Conservation (phyloP, 2,113 vertebrate genomes). For the Gymnobelideus leadbeateri region DNA sequence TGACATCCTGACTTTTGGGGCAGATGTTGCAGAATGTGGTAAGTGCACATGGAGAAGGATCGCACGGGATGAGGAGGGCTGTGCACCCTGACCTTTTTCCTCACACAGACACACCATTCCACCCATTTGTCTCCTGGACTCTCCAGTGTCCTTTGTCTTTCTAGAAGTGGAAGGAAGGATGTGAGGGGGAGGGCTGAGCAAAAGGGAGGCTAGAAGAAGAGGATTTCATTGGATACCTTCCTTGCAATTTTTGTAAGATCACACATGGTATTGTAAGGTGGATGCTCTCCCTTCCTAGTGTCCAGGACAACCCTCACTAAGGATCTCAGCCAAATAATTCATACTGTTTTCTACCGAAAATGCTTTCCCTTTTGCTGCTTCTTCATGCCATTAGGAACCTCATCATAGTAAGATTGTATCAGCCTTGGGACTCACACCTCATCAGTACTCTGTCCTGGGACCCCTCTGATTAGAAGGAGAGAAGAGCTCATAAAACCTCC, state of each 20-base stretch:
- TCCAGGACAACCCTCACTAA: background rate
- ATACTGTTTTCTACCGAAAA: background rate
- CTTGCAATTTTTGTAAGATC: background rate
- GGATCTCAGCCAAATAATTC: background rate
- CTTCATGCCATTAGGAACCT: background rate
- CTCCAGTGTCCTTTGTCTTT: too few species aligned
- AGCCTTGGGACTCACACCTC: background rate
- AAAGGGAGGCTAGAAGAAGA: background rate
- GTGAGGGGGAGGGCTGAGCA: background rate
- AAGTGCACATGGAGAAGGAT: background rate
- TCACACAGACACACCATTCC: background rate
- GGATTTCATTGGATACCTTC: background rate
- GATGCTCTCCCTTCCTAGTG: background rate
- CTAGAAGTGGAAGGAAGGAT: too few species aligned
- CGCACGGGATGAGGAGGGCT: too few species aligned
- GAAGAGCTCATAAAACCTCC: background rate
- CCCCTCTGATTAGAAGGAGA: background rate
- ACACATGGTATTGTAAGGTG: background rate
- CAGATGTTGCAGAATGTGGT: background rate
- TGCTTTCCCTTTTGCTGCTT: background rate
- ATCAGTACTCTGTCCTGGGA: background rate
- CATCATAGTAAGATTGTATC: background rate
- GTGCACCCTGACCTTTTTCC: too few species aligned
- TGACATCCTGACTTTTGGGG: background rate
- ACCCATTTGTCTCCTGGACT: background rate